Base-by-base conservation (phyloP, 2,797 vertebrate species). In the Gallirallus australis region DNA sequence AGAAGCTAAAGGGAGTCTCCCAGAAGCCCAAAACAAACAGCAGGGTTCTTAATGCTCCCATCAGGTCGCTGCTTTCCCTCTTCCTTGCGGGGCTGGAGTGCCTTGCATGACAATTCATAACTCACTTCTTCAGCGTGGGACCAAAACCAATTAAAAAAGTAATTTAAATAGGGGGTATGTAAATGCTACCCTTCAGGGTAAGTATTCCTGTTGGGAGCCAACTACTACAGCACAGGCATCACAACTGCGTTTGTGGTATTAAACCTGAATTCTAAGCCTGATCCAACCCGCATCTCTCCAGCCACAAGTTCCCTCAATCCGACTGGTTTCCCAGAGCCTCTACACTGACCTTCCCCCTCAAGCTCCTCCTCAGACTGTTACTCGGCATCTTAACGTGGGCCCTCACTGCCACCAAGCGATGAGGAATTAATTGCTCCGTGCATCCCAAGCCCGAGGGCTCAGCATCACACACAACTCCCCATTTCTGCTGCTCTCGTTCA, bases 401-500 rank as follows among this genome's bases (percentile, higher is more conserved):
- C 47, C 68, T n/a, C 78, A 35, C 90, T 94, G 95, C 96, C 94
- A 52, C 89, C 95, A 13, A 31, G 83, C 1, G 82, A 52, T 4
- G 20, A 48, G 71, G 76, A 61, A 30, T 19, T 28, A 20, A 66
- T 33, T 11, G 69, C 16, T 65, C 73, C 6, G 63, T 2, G 28
- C 86, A 6, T 33, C 31, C 83, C 35, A 23, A 0, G 72, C 54
- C 75, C 3, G 10, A 66, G 59, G 56, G 40, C 78, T 24, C 15
- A 0, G 93, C 82, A 2, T 69, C 28, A 65, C 53, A 4, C 7
- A 63, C 93, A n/a, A 15, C 78, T 81, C 61, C 66, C 24, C 68
- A 45, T 87, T 87, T 54, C 59, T n/a, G 94, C 95, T 88, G 57
- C 94, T 92, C 81, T 85, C 3, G 19, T 93, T 96, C 89, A 95